Evolutionary conservation across 2,888 invertebrate species (phyloP).

Genomic region (Ichneumon xanthorius): DNA sequence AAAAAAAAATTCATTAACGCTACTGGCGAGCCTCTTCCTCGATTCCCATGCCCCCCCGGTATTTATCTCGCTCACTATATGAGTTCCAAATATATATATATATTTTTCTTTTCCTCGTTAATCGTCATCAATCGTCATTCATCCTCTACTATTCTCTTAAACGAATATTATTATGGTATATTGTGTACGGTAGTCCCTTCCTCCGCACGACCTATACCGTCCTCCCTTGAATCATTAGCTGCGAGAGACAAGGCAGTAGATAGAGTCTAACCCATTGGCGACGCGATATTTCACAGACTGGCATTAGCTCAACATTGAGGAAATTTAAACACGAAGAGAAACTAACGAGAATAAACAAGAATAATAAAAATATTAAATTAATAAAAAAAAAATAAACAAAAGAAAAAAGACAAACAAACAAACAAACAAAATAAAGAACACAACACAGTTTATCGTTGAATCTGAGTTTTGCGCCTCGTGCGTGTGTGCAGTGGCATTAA

Average conservation of each 20-base stretch:
- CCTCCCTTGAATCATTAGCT: conserved; percentile 51
- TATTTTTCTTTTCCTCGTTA: neutral
- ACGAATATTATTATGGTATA: conserved; percentile 51
- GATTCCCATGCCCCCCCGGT: conserved; percentile 6
- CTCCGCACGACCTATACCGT: conserved; percentile 68
- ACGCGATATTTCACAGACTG: conserved; percentile 83
- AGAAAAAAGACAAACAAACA: conserved; percentile 50
- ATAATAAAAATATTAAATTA: conserved; percentile 33
- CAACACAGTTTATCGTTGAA: conserved; percentile 81
- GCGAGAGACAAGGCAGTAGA: conserved; percentile 69
- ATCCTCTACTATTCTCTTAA: conserved; percentile 29
- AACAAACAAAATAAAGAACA: conserved; percentile 57
- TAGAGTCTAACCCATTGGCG: conserved; percentile 64
- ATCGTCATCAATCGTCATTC: conserved; percentile 23
- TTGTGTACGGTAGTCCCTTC: conserved; percentile 60
- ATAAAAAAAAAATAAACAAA: conserved; percentile 42
- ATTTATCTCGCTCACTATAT: conserved; percentile 18
- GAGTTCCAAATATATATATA: neutral
- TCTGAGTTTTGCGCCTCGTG: conserved; percentile 74
- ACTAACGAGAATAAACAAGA: conserved; percentile 14
- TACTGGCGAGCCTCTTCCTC: conserved; percentile 16
- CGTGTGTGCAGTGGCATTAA: conserved; percentile 83
- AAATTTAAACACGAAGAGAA: conserved; percentile 45
- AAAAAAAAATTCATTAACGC: neutral
- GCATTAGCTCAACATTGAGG: conserved; percentile 74